phyloP scores from a whole-genome alignment of 2,797 vertebrate species.

The Mormyrus hasselquistii region DNA sequence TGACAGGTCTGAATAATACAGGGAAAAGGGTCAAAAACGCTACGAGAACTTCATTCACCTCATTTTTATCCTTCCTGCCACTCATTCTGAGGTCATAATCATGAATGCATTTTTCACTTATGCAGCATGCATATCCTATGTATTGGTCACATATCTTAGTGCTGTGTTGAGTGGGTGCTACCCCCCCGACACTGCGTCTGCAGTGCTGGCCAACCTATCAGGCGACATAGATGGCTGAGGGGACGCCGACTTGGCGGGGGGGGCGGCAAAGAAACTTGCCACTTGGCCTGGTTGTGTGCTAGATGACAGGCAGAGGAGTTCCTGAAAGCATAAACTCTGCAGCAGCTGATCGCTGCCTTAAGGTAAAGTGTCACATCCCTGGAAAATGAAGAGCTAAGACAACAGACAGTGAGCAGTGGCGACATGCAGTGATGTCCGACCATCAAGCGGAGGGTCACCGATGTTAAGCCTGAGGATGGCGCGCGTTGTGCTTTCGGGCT shows the following conservation, averaged over 20 bases:
- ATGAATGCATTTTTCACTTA: background rate
- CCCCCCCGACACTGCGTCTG: background rate
- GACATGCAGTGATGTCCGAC: background rate
- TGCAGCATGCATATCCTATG: background rate
- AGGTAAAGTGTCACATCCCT: background rate
- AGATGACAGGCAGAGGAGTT: background rate
- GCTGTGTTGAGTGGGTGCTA: background rate
- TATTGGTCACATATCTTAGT: background rate
- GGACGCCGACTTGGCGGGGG: background rate
- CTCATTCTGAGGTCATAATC: background rate
- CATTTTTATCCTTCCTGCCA: background rate
- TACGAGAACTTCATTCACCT: background rate
- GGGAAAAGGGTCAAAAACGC: background rate
- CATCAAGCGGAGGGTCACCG: background rate
- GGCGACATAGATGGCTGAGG: background rate
- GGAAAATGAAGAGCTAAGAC: background rate
- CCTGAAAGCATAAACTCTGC: background rate
- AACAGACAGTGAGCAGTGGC: background rate
- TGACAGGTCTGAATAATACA: conserved; percentile 1
- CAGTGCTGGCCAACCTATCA: too few species aligned
- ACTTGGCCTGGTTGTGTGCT: background rate
- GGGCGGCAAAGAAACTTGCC: background rate
- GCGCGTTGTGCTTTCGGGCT: background rate
- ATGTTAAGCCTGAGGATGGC: background rate
- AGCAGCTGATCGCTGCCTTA: background rate